Evolutionary conservation across 2,797 vertebrate genomes (phyloP).

Genomic region (Diplodus sargus): DNA sequence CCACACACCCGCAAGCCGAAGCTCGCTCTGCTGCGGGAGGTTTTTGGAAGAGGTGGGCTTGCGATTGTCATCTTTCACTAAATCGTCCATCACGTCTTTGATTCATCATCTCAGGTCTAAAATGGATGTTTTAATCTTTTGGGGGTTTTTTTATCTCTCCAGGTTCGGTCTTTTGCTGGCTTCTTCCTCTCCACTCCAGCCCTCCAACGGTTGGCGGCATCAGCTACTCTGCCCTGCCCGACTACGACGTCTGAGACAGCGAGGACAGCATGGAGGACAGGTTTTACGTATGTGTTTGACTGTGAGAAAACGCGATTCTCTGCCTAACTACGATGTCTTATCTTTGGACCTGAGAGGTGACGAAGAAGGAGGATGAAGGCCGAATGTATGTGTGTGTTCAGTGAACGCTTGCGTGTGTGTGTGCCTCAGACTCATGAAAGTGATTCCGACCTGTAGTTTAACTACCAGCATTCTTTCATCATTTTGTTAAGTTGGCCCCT

Average conservation of each 20-base stretch:
- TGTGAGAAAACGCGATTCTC: slow-evolving; percentile 13
- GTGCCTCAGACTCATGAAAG: not conserved
- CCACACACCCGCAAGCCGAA: slow-evolving; percentile 86
- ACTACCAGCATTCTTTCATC: slow-evolving; percentile 12
- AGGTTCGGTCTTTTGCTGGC: slow-evolving; percentile 88
- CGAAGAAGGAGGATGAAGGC: slow-evolving; percentile 13
- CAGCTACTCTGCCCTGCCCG: slow-evolving; percentile 85
- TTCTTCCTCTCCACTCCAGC: slow-evolving; percentile 86
- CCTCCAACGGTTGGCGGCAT: slow-evolving; percentile 81
- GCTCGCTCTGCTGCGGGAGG: slow-evolving; percentile 85
- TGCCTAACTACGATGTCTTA: slow-evolving; percentile 80
- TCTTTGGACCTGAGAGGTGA: slow-evolving; percentile 51
- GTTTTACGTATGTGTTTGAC: slow-evolving; percentile 5
- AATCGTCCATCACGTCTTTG: not conserved
- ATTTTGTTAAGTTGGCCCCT: not conserved
- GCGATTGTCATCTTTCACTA: not conserved
- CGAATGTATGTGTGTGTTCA: not conserved
- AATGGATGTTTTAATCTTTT: not conserved
- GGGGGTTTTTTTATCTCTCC: not conserved
- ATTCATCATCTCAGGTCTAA: not conserved
- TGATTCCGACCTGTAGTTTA: slow-evolving; percentile 13
- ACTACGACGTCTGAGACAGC: slow-evolving; percentile 83
- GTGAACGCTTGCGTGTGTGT: not conserved
- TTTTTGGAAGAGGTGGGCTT: slow-evolving; percentile 82
- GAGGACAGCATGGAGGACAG: not conserved